These are phyloP conservation scores for Centruroides vittatus DNA, from an alignment of 1,140 invertebrate genomes.

Conservation along the genomic window DNA sequence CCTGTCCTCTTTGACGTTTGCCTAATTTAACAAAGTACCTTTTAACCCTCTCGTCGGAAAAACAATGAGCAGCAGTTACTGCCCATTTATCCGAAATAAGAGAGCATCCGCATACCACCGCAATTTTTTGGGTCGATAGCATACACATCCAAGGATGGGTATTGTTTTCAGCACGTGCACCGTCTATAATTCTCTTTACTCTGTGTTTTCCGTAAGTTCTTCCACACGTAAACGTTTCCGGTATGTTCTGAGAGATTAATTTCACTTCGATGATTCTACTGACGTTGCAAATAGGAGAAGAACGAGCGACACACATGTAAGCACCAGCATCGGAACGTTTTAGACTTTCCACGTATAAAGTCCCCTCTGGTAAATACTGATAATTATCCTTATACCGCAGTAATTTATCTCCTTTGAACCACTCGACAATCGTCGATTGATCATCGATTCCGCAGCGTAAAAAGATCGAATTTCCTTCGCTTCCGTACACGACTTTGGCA, in stretches of 20 bases:
- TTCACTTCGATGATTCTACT: too few species aligned
- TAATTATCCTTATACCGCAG: background rate
- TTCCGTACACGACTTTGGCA: background rate
- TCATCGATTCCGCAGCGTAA: slow-evolving; percentile 3
- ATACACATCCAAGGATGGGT: slow-evolving; percentile 16
- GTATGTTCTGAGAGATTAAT: too few species aligned
- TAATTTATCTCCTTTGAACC: slow-evolving; percentile 5
- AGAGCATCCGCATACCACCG: slow-evolving; percentile 15
- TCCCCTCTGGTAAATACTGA: background rate
- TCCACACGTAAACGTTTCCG: too few species aligned
- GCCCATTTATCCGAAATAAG: slow-evolving; percentile 22
- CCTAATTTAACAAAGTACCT: slow-evolving; percentile 17
- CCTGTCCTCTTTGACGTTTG: slow-evolving; percentile 15
- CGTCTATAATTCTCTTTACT: slow-evolving; percentile 11
- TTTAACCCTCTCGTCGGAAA: slow-evolving; percentile 8
- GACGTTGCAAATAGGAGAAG: background rate
- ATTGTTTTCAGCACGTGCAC: slow-evolving; percentile 4
- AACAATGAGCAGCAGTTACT: slow-evolving; percentile 23
- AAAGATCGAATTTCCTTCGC: background rate
- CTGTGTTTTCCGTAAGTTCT: background rate
- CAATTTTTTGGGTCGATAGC: slow-evolving; percentile 4
- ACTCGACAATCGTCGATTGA: background rate
- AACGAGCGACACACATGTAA: slow-evolving; percentile 2
- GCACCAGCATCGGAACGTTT: background rate
- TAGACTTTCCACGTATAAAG: background rate